phyloP scores from a whole-genome alignment of 2,888 invertebrate genomes.

The Hydroisotoma schaefferi region DNA sequence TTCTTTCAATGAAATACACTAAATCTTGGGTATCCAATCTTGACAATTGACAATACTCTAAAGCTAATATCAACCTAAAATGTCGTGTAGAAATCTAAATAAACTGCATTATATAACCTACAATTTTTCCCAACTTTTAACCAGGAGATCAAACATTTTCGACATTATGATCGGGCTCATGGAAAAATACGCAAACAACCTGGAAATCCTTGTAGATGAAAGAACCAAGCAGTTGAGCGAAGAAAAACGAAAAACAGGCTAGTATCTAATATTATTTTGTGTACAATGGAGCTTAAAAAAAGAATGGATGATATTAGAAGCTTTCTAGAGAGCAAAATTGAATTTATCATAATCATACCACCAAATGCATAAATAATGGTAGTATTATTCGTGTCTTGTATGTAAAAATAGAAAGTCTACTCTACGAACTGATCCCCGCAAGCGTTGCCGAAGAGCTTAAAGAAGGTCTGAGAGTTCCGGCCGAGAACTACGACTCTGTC shows the following conservation, averaged over 20 bases:
- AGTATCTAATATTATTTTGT: slow-evolving; percentile 3
- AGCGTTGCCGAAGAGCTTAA: slow-evolving; percentile 90
- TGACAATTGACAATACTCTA: background rate
- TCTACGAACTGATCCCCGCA: slow-evolving; percentile 79
- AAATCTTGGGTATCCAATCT: background rate
- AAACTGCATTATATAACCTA: background rate
- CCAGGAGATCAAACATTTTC: slow-evolving; percentile 81
- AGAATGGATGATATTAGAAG: no score
- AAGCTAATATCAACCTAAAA: slow-evolving; percentile 1
- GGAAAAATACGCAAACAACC: slow-evolving; percentile 94
- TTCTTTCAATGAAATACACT: no score
- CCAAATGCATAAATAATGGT: background rate
- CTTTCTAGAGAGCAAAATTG: no score
- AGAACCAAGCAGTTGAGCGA: slow-evolving; percentile 88
- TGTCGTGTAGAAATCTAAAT: background rate
- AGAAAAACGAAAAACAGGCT: slow-evolving; percentile 93
- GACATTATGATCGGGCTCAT: slow-evolving; percentile 98
- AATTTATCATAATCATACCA: no score
- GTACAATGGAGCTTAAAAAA: no score
- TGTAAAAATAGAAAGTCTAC: slow-evolving; percentile 64
- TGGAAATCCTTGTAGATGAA: slow-evolving; percentile 90
- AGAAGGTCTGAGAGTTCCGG: slow-evolving; percentile 74
- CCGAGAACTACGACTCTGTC: slow-evolving; percentile 76
- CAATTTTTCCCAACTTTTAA: background rate
- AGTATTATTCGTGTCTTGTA: no score